phyloP scores from a whole-genome alignment of 2,888 invertebrate genomes.

The Thelaira solivaga region DNA sequence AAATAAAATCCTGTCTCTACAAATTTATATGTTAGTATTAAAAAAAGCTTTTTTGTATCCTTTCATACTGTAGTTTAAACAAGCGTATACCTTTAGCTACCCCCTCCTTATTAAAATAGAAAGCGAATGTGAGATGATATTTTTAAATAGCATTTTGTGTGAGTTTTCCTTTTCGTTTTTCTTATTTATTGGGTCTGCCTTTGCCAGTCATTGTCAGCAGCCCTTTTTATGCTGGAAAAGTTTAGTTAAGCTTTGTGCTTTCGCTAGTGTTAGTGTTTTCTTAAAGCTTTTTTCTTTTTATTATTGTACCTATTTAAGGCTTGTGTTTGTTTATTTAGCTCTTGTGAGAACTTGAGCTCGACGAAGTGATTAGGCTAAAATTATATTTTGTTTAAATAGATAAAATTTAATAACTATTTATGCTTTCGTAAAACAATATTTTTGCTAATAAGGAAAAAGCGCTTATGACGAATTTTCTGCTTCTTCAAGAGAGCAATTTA shows the following conservation, averaged over 20 bases:
- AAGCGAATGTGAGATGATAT: not conserved
- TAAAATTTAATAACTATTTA: no score
- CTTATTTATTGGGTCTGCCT: slow-evolving; percentile 6
- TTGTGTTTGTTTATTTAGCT: no score
- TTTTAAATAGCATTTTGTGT: slow-evolving; percentile 22
- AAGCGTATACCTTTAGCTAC: not conserved
- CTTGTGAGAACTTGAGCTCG: no score
- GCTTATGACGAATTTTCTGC: no score
- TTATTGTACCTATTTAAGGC: no score
- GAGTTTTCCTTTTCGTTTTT: slow-evolving; percentile 17
- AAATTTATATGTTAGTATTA: not conserved
- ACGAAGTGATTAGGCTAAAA: no score
- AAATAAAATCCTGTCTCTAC: not conserved
- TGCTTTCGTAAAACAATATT: no score
- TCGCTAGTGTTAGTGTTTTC: not conserved
- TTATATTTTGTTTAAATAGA: no score
- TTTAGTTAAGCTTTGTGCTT: slow-evolving; percentile 14
- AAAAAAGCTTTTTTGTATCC: slow-evolving; percentile 29
- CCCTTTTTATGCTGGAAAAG: slow-evolving; percentile 19
- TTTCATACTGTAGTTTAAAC: slow-evolving; percentile 11
- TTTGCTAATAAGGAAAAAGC: no score
- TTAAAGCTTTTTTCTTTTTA: slow-evolving; percentile 1
- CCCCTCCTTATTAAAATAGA: not conserved
- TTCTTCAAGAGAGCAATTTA: no score
- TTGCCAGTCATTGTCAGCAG: slow-evolving; percentile 21